Percentiles rank a stretch among this genome's conserved stretches.
Conservation (phyloP, 2,888 invertebrate species). For the Parnassius orleans region DNA sequence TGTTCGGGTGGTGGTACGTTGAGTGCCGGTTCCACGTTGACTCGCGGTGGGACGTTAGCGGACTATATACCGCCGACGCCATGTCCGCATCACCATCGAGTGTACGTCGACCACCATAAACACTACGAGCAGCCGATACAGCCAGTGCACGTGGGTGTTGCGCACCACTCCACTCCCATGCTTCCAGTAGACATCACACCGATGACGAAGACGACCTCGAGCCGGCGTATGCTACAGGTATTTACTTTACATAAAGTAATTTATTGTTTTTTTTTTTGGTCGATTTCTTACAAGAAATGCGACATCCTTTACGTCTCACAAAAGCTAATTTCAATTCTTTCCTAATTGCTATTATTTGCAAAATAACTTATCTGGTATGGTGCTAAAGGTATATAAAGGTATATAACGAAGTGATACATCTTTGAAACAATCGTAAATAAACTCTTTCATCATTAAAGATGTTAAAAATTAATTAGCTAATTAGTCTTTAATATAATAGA, state of each 20-base stretch:
- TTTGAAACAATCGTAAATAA: no score
- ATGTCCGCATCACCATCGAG: slow-evolving; percentile 75
- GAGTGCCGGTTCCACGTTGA: slow-evolving; percentile 82
- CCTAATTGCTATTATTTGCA: no score
- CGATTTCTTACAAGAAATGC: no score
- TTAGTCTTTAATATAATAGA: no score
- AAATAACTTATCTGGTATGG: no score
- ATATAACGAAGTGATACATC: no score
- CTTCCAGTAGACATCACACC: slow-evolving; percentile 76
- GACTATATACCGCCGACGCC: slow-evolving; percentile 73
- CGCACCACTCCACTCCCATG: slow-evolving; percentile 68
- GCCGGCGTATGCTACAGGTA: slow-evolving; percentile 90
- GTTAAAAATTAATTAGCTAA: no score
- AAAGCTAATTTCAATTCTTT: no score
- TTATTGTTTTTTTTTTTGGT: no score
- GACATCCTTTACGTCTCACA: no score
- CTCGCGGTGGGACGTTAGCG: slow-evolving; percentile 77
- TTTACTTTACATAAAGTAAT: slow-evolving; percentile 28
- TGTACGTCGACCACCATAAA: slow-evolving; percentile 76
- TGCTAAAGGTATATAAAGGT: no score
- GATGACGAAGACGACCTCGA: slow-evolving; percentile 88
- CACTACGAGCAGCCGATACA: slow-evolving; percentile 79
- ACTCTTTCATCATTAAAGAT: no score
- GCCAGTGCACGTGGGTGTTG: slow-evolving; percentile 71
- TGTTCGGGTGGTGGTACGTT: slow-evolving; percentile 81